Evolutionary conservation across 2,797 vertebrate species (phyloP).

Genomic region (Pristis pectinata): DNA sequence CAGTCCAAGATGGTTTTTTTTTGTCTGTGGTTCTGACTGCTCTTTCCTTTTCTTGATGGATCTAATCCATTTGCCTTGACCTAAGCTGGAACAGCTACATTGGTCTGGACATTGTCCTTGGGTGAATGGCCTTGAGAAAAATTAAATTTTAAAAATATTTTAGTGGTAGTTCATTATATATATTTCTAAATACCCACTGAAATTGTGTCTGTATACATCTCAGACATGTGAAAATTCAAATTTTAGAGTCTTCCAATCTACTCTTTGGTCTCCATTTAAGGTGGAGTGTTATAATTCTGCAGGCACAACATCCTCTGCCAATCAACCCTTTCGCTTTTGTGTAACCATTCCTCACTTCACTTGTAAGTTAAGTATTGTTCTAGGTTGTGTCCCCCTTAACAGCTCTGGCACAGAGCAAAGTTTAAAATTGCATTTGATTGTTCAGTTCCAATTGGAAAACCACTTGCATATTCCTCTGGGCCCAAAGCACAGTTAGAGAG

Average conservation of each 20-base stretch:
- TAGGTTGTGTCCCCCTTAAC: not conserved
- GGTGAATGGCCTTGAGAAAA: not conserved
- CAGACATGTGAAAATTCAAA: not conserved
- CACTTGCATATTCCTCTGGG: not conserved
- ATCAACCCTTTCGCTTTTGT: not conserved
- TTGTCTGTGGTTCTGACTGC: not conserved
- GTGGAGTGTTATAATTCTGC: not conserved
- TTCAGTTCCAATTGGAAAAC: not conserved
- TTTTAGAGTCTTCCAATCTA: not conserved
- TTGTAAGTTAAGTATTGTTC: not conserved
- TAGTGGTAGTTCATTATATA: not conserved
- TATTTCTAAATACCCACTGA: not conserved
- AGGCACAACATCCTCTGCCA: not conserved
- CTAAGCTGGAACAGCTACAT: not conserved
- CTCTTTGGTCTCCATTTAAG: not conserved
- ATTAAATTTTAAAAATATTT: not conserved
- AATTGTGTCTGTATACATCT: no score
- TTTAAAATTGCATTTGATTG: not conserved
- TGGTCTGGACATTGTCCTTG: not conserved
- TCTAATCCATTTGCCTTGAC: not conserved
- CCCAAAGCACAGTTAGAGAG: not conserved
- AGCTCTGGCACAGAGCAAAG: not conserved
- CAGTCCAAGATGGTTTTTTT: not conserved
- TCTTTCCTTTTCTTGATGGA: not conserved
- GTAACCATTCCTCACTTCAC: not conserved